Conservation (phyloP, 2,797 vertebrate genomes). For the Danio jaintianensis region DNA sequence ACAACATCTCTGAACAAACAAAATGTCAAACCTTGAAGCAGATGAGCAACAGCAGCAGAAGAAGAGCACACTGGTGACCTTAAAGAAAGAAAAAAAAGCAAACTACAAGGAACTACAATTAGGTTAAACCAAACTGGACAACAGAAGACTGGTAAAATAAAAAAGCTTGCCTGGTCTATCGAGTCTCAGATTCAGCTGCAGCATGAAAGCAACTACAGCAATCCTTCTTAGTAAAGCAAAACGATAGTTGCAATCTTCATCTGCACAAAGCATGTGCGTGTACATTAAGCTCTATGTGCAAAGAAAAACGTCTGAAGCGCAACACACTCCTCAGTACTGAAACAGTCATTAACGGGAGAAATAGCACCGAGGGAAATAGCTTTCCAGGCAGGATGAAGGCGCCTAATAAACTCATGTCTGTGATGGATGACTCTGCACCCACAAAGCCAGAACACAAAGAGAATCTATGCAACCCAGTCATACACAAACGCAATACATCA, state of each 20-base stretch:
- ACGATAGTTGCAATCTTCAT: conserved; percentile 11
- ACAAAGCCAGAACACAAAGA: conserved; percentile 48
- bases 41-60: no score
- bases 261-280: conserved; percentile 28
- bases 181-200: no score
- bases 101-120: no score
- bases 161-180: no score
- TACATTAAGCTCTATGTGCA: conserved; percentile 9
- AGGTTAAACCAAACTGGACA: no score
- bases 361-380: conserved; percentile 47
- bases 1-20: no score
- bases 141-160: no score
- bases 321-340: conserved; percentile 47
- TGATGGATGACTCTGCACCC: conserved; percentile 55
- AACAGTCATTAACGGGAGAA: conserved; percentile 57
- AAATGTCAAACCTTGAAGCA: no score
- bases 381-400: conserved; percentile 46
- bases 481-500: conserved; percentile 58
- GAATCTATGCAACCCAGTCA: conserved; percentile 45
- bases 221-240: conserved; percentile 22
- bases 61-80: no score
- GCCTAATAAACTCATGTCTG: conserved; percentile 50
- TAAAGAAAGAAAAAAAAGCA: no score
- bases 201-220: neutral
- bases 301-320: conserved; percentile 40